A percentile compares a stretch with the other conserved stretches of the same genome.
phyloP scores from a whole-genome alignment of 1,140 invertebrate genomes.

The Cecropterus lyciades region DNA sequence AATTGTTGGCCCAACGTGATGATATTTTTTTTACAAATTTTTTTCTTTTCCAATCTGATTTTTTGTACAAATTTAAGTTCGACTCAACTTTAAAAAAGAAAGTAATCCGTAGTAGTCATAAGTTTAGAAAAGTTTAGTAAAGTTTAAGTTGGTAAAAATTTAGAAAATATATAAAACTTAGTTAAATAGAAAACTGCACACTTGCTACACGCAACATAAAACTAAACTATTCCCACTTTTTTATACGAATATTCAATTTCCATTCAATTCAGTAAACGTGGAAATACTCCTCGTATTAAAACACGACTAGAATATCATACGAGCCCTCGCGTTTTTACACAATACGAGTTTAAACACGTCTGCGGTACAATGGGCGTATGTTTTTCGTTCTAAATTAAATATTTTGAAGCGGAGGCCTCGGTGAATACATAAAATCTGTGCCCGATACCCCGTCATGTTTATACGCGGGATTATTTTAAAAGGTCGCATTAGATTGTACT shows the following conservation, averaged over 20 bases:
- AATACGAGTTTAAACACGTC: slow-evolving; percentile 28
- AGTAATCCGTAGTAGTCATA: too few species aligned
- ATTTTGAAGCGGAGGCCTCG: slow-evolving; percentile 13
- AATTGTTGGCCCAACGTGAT: too few species aligned
- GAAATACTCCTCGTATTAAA: neutral
- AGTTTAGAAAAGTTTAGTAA: too few species aligned
- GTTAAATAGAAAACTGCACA: too few species aligned
- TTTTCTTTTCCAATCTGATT: too few species aligned
- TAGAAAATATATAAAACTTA: too few species aligned
- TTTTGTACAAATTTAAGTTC: too few species aligned
- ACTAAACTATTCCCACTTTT: neutral
- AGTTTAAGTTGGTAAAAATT: too few species aligned
- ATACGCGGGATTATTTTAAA: slow-evolving; percentile 2
- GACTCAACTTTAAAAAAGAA: too few species aligned
- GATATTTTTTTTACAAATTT: too few species aligned
- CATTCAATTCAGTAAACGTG: neutral
- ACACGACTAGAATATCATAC: slow-evolving; percentile 12
- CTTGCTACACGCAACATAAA: neutral
- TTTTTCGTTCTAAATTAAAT: slow-evolving; percentile 33
- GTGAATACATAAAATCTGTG: slow-evolving; percentile 13
- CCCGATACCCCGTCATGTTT: slow-evolving; percentile 13
- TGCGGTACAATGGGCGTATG: slow-evolving; percentile 24
- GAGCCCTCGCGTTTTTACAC: slow-evolving; percentile 17
- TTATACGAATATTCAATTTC: neutral
- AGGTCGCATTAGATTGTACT: neutral